Evolutionary conservation across 2,113 vertebrate genomes (phyloP), one percentile per base, ranked within the genome.

Genomic region (Picathartes gymnocephalus): DNA sequence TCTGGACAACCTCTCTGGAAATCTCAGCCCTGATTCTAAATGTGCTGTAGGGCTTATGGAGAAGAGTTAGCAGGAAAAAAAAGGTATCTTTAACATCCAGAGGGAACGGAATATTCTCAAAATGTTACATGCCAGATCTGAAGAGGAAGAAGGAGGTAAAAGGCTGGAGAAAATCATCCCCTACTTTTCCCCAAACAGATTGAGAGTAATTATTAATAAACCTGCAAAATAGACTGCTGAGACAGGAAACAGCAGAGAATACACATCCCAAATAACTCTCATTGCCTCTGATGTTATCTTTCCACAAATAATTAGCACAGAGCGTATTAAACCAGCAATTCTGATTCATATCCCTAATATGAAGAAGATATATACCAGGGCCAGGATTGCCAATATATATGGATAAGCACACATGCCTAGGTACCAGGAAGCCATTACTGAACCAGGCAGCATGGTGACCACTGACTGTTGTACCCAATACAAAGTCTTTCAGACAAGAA

Each of bases 191-290:
- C 19, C 31, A 47, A 51, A 16, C 56, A 71, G 24, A 42, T 20
- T 42, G 37, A 25, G 5, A 24, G 21, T 37, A 37, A 72, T 37
- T 45, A 6, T 27, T 72, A 53, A 62, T 62, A 62, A 65, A 16
- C 30, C 33, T 37, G 13, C 2, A 4, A 53, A 62, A 58, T 53
- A 6, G 3, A 25, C 47, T 72, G 27, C 27, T 1, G 0, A 72
- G 33, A 61, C 21, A 47, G 22, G 31, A 37, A 53, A 53, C 47
- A 62, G 39, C 33, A 72, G 57, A 53, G 33, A 37, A 45, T 62
- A 37, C 9, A 22, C 39, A 72, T 53, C 39, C 57, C 33, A 44
- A 53, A 62, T 33, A 72, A 62, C 57, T 37, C 33, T 72, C 18
- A 53, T 45, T 62, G 14, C 33, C 16, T 62, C 68, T 44, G 57